Conservation (phyloP, 2,888 invertebrate species). For the Philopedon plagiatum region DNA sequence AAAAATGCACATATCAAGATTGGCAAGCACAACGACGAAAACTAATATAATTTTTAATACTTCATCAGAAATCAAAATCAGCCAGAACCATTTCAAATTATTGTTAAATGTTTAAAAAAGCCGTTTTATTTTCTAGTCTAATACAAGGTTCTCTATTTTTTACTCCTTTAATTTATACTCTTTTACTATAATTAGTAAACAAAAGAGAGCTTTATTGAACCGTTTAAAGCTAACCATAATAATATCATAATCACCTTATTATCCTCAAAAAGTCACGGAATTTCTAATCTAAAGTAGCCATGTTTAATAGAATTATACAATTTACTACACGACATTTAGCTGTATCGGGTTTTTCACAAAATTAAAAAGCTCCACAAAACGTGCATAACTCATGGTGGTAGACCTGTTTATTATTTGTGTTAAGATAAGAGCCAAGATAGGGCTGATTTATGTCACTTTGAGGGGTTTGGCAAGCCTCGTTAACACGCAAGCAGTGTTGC, state of each 20-base stretch:
- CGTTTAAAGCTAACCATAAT: slow-evolving; percentile 41
- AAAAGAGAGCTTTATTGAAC: background rate
- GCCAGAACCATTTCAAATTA: too few species aligned
- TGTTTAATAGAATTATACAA: slow-evolving; percentile 68
- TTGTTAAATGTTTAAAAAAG: too few species aligned
- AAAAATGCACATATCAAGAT: too few species aligned
- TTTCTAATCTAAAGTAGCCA: slow-evolving; percentile 65
- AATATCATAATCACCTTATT: slow-evolving; percentile 63
- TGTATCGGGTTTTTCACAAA: slow-evolving; percentile 60
- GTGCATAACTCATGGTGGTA: slow-evolving; percentile 63
- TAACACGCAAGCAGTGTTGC: slow-evolving; percentile 59
- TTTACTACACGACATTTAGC: slow-evolving; percentile 66
- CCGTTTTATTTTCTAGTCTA: too few species aligned
- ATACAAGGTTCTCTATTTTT: background rate
- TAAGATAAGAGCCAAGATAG: slow-evolving; percentile 64
- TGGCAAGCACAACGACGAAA: too few species aligned
- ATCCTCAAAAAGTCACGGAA: slow-evolving; percentile 63
- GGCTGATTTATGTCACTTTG: slow-evolving; percentile 62
- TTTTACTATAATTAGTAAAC: background rate
- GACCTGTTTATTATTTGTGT: slow-evolving; percentile 68
- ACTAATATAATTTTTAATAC: too few species aligned
- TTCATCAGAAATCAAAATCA: too few species aligned
- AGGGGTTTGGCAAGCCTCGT: slow-evolving; percentile 53
- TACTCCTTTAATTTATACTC: too few species aligned
- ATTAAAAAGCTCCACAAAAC: slow-evolving; percentile 58